phyloP scores from a whole-genome alignment of 1,140 invertebrate species.

The Chlorops oryzae region DNA sequence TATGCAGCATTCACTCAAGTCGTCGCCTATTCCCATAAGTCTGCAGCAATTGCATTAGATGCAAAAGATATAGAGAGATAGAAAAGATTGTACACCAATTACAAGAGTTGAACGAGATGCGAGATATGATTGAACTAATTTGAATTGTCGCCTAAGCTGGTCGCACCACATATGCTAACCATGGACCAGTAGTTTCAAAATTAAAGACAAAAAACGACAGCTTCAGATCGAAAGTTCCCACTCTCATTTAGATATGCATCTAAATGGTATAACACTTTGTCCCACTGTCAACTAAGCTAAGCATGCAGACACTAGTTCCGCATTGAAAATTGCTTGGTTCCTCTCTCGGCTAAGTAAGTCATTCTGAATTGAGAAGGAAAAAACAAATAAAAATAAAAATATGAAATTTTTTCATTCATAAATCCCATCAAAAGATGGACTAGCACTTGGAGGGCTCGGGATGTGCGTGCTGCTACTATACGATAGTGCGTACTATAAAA shows the following conservation, averaged over 20 bases:
- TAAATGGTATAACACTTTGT: too few species aligned
- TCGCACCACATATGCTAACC: background rate
- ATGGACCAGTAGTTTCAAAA: too few species aligned
- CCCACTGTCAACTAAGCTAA: background rate
- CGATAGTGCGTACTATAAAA: too few species aligned
- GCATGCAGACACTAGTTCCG: constrained; percentile 29
- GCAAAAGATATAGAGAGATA: constrained; percentile 11
- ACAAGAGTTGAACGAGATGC: constrained; percentile 7
- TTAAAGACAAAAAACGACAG: background rate
- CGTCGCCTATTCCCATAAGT: background rate
- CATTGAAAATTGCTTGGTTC: constrained; percentile 39
- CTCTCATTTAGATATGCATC: constrained; percentile 23
- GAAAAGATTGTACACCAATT: background rate
- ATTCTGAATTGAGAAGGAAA: too few species aligned
- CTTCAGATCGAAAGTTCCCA: constrained; percentile 19
- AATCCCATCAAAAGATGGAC: too few species aligned
- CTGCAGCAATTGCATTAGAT: constrained; percentile 1
- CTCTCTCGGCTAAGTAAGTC: too few species aligned
- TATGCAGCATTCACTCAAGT: background rate
- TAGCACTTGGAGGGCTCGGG: too few species aligned
- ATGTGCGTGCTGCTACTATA: too few species aligned
- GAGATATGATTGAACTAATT: constrained; percentile 47
- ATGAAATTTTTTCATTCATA: too few species aligned
- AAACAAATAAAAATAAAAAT: too few species aligned
- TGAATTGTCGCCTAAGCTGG: constrained; percentile 9